Conservation (phyloP, 2,797 vertebrate genomes). For the Falco novaeseelandiae region DNA sequence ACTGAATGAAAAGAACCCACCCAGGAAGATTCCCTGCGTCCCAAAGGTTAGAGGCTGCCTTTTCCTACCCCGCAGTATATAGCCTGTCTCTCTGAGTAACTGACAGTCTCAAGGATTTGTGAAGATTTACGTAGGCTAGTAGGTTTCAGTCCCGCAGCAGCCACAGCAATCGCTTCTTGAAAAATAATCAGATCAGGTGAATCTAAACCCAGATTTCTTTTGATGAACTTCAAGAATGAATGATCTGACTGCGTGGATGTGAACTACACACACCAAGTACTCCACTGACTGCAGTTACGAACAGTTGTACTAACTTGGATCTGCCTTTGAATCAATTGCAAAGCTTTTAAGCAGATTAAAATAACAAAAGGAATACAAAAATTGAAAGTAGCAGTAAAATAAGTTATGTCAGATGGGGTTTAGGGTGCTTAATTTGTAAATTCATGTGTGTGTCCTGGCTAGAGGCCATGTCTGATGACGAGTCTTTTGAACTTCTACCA, state of each 20-base stretch:
- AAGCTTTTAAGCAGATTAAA: slow-evolving; percentile 10
- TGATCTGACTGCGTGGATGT: not conserved
- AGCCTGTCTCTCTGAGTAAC: not conserved
- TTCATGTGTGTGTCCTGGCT: not conserved
- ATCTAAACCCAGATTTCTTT: not conserved
- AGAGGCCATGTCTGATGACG: not conserved
- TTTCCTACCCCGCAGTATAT: not conserved
- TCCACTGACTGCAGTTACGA: not conserved
- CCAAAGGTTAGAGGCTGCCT: not conserved
- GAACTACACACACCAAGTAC: not conserved
- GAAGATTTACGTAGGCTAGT: not conserved
- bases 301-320: not conserved
- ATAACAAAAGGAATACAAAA: not conserved
- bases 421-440: slow-evolving; percentile 8
- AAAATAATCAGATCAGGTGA: not conserved
- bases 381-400: slow-evolving; percentile 5
- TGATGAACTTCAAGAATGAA: not conserved
- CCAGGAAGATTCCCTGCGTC: not conserved
- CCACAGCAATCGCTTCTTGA: not conserved
- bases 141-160: not conserved
- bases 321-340: not conserved
- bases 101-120: not conserved
- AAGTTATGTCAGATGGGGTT: not conserved
- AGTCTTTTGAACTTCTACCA: slow-evolving; percentile 25
- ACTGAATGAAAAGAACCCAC: not conserved